Conservation (phyloP, 2,797 vertebrate species). For the Mergus octosetaceus region DNA sequence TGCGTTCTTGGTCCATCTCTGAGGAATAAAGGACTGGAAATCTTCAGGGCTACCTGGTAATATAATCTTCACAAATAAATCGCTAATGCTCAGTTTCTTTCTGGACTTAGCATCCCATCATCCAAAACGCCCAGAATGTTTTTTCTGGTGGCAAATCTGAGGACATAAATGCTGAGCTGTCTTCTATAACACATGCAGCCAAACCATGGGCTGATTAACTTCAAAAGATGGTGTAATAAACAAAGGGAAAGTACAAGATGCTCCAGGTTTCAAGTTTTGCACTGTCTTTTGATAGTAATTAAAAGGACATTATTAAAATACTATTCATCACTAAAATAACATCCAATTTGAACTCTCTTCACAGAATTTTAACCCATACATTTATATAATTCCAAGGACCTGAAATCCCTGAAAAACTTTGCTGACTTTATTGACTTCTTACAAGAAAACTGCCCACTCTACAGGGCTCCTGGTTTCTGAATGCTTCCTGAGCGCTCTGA, state of each 20-base stretch:
- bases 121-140: fast-evolving
- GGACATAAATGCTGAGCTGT: neutral
- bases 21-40: neutral
- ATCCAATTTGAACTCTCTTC: neutral
- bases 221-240: neutral
- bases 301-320: neutral
- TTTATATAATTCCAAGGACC: neutral
- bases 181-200: neutral
- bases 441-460: neutral
- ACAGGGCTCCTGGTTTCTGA: neutral
- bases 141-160: neutral
- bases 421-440: neutral
- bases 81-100: neutral
- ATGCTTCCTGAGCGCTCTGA: neutral
- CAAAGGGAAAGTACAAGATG: neutral
- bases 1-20: neutral
- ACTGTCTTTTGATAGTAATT: neutral
- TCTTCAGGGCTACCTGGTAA: neutral
- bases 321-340: neutral
- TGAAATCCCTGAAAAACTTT: neutral
- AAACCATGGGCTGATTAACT: neutral
- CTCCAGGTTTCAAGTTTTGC: neutral
- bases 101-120: neutral
- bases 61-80: neutral
- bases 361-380: neutral